Conservation (phyloP, 2,797 vertebrate species). For the Etheostoma nigrum region DNA sequence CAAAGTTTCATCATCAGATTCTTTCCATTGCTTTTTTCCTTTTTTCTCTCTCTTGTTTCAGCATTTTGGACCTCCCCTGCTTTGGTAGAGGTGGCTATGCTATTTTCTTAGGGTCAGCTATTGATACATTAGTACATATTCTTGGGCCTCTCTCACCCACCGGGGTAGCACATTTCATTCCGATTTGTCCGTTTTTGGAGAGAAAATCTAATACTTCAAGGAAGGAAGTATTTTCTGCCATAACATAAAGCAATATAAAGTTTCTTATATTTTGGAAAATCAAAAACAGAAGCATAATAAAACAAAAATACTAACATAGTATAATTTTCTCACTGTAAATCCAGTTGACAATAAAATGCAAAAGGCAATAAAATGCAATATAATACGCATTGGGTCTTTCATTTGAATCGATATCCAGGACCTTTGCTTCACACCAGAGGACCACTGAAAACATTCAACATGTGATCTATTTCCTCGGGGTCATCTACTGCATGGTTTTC, state of each 20-base stretch:
- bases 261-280: constrained; percentile 90
- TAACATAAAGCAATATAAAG: constrained; percentile 86
- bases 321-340: constrained; percentile 92
- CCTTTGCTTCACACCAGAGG: constrained; percentile 73
- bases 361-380: constrained; percentile 85
- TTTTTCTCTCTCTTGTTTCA: constrained; percentile 45
- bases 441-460: constrained; percentile 75
- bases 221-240: constrained; percentile 82
- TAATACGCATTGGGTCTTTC: constrained; percentile 81
- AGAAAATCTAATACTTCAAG: constrained; percentile 72
- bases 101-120: constrained; percentile 19
- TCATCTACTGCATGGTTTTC: constrained; percentile 61
- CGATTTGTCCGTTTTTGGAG: constrained; percentile 43
- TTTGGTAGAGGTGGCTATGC: constrained; percentile 50
- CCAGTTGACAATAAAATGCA: constrained; percentile 90
- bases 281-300: constrained; percentile 90
- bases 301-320: constrained; percentile 92
- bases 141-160: constrained; percentile 34
- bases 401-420: constrained; percentile 81
- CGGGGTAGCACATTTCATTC: constrained; percentile 33
- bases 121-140: constrained; percentile 29
- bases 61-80: constrained; percentile 42
- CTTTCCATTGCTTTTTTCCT: constrained; percentile 65
- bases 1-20: constrained; percentile 83
- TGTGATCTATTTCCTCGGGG: constrained; percentile 53